phyloP scores from a whole-genome alignment of 53 echinoderm and acorn worm species.

The Crossaster papposus region DNA sequence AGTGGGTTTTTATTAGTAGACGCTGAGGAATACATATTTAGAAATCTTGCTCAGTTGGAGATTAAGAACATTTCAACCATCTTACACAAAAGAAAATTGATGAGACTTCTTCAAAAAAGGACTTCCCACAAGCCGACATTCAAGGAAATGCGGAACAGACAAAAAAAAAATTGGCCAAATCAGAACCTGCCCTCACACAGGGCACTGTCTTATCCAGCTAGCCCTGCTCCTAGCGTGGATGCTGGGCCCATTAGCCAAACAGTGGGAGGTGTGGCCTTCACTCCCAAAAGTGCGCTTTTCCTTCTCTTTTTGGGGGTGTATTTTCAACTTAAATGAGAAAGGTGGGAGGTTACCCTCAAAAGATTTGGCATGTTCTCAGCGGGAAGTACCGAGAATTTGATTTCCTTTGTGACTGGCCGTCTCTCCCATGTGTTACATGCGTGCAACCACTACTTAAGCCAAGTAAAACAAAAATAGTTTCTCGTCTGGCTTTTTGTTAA shows the following conservation, averaged over 20 bases:
- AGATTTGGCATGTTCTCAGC: conserved; percentile 37
- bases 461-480: no score
- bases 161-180: conserved; percentile 5
- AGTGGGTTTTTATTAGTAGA: conserved; percentile 9
- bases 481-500: no score
- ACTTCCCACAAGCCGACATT: conserved; percentile 24
- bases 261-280: conserved; percentile 52
- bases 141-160: conserved; percentile 13
- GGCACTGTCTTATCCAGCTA: background rate
- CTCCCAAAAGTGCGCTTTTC: conserved; percentile 44
- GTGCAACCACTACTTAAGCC: background rate
- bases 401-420: background rate
- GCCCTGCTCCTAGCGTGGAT: background rate
- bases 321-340: background rate
- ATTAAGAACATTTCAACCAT: conserved; percentile 3
- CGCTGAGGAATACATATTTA: conserved; percentile 27
- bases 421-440: conserved; percentile 43
- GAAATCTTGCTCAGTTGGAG: conserved; percentile 7
- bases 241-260: conserved; percentile 36
- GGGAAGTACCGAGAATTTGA: conserved; percentile 18
- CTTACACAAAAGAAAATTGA: background rate
- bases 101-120: conserved; percentile 6
- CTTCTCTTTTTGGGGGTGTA: background rate
- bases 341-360: conserved; percentile 7
- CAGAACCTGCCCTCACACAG: background rate